Base-by-base conservation (phyloP, 1,140 invertebrate genomes). In the Ooceraea biroi region DNA sequence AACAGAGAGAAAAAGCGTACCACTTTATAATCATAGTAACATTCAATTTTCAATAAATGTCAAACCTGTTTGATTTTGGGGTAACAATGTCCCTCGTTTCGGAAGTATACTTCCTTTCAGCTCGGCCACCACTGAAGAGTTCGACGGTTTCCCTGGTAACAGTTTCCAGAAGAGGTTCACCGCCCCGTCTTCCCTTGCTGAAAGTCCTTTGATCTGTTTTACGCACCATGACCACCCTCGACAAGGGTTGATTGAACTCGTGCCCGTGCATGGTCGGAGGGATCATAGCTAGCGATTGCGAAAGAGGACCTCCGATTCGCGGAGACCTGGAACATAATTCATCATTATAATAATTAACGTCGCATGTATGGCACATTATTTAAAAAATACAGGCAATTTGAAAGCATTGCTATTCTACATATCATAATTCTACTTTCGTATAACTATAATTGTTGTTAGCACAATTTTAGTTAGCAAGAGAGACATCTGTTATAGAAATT, bases 151-250 rank as follows among this genome's bases (percentile, higher is more conserved):
- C 95, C 63, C 95, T 93, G 19, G 95, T 96, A 50, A 96, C 95
- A 44, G 95, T 95, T 88, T 96, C 95, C 41, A 95, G 89, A 60
- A 95, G 92, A 19, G 94, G 94, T 77, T 95, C 94, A 27, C 94
- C 94, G 17, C 93, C 93, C 44, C 91, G 87, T 10, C 92, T 88
- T 11, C 93, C 94, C 83, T 94, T 94, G 27, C 93, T 94, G 66
- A 95, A 96, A 0, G 95, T 95, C 80, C 95, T 93, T 84, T 96
- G 95, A 89, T 96, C 95, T 30, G 95, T 96, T 93, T 96, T 96
- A 71, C 95, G 94, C 7, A 96, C 95, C 95, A 96, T 96, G 25
- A 96, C 95, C 76, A 96, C 95, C 88, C 95, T 92, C 82, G 95
- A 96, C 58, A 95, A 89, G 22, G 93, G 93, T 65, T 95, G 95